Evolutionary conservation across 2,888 invertebrate genomes (phyloP), one percentile per base, ranked within the genome.

Genomic region (Congeria kusceri): DNA sequence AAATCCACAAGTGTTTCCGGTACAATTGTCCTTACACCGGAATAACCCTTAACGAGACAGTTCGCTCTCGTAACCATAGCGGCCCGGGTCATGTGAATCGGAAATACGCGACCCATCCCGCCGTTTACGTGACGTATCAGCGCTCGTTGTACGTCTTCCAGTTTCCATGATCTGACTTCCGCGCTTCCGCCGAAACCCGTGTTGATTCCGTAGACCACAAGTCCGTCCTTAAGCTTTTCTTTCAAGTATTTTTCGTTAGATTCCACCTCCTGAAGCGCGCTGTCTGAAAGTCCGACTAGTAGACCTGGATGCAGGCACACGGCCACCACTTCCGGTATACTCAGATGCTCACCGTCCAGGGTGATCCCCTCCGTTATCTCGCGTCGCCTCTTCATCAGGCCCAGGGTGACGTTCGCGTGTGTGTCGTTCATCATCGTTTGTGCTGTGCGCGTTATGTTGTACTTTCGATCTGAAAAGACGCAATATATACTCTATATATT

Each of bases 21-120:
- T 15, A 84, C 78, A 0, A 68, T 72, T 4, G 78, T 79, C 18
- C 87, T 69, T 5, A 86, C 86, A 7, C 85, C 88, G 13, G 88
- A 86, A 64, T 65, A 65, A n/a, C 65, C 65, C 9, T 47, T 46
- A 15, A 25, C 46, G 5, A 65, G 28, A 27, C 65, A 53, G 49
- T 65, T 65, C 15, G 65, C 53, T 28, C 65, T 23, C 28, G 47
- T 53, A 5, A 49, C 65, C 65, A 65, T 65, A 11, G 53, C 65
- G n/a, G 53, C 65, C 5, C 53, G 27, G 28, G 47, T 47, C 28
- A 53, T 28, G 13, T 65, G 28, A 15, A 25, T 18, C 18, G 44
- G 47, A 58, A 72, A 65, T 0, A 28, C 28, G 7, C 64, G 64
- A 4, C 72, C 72, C 56, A 72, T 53, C n/a, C 72, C 72, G n/a